These are phyloP conservation scores for Mactra quadrangularis DNA, from an alignment of 1,140 invertebrate genomes.

Conservation along the genomic window DNA sequence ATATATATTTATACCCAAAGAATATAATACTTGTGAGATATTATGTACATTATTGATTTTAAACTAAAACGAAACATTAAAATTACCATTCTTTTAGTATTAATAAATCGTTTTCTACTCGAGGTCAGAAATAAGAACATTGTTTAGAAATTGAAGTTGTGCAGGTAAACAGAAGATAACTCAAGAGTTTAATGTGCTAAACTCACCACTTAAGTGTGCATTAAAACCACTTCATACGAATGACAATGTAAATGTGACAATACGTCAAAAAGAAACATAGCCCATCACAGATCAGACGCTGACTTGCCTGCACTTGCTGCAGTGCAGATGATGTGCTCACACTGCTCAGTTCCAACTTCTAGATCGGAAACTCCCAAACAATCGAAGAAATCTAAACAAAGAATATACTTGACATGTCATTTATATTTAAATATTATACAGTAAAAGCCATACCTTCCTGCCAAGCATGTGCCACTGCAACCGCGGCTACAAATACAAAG, in stretches of 20 bases:
- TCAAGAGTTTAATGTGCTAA: background rate
- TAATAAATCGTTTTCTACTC: too few species aligned
- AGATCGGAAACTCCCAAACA: background rate
- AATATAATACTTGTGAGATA: too few species aligned
- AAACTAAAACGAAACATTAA: too few species aligned
- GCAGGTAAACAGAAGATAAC: too few species aligned
- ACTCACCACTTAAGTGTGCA: background rate
- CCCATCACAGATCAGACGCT: background rate
- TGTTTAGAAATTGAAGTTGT: too few species aligned
- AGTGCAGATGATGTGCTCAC: background rate
- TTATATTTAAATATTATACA: background rate
- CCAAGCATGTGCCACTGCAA: slow-evolving; percentile 29
- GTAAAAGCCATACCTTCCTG: slow-evolving; percentile 12
- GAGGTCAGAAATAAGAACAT: too few species aligned
- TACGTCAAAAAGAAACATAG: background rate
- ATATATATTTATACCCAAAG: too few species aligned
- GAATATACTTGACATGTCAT: background rate
- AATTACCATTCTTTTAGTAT: too few species aligned
- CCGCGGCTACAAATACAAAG: slow-evolving; percentile 9
- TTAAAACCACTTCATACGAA: too few species aligned
- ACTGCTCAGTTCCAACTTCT: background rate
- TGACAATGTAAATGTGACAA: too few species aligned
- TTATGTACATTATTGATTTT: too few species aligned
- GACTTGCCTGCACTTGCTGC: background rate
- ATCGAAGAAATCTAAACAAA: background rate